Percentiles rank a stretch among this genome's conserved stretches.
Conservation (phyloP, 1,140 invertebrate genomes). For the Halesus radiatus region DNA sequence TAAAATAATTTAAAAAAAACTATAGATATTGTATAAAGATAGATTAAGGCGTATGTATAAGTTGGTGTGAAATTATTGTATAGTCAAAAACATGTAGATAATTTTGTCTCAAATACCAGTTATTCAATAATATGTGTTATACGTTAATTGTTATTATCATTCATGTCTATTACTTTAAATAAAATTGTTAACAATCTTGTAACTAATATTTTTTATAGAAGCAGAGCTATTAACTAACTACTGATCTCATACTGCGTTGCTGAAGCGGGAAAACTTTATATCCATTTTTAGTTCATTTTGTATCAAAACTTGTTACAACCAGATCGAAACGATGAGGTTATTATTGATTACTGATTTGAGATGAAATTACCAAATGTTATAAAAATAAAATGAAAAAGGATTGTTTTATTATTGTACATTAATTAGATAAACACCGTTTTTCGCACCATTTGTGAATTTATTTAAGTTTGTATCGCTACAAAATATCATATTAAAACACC, state of each 20-base stretch:
- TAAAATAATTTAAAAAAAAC: constrained; percentile 12
- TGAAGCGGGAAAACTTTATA: too few species aligned
- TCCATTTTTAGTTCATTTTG: too few species aligned
- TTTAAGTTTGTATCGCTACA: constrained; percentile 44
- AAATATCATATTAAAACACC: constrained; percentile 36
- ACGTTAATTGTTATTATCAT: too few species aligned
- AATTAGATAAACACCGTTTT: constrained; percentile 49
- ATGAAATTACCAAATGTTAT: constrained; percentile 35
- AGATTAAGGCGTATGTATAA: constrained; percentile 20
- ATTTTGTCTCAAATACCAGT: constrained; percentile 1
- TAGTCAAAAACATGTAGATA: constrained; percentile 24
- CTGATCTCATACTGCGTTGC: too few species aligned
- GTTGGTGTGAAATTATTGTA: constrained; percentile 49
- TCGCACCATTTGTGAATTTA: constrained; percentile 49
- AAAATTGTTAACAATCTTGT: too few species aligned
- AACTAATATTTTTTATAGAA: too few species aligned
- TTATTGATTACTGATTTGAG: background rate
- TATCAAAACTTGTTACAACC: too few species aligned
- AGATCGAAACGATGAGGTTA: too few species aligned
- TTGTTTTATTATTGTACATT: constrained; percentile 50
- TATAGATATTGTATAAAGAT: constrained; percentile 38
- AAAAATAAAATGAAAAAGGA: constrained; percentile 44
- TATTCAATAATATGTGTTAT: background rate
- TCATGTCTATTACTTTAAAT: too few species aligned
- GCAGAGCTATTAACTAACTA: too few species aligned